These are phyloP conservation scores for Hucho hucho DNA, from an alignment of 2,113 vertebrate species.

Conservation along the genomic window DNA sequence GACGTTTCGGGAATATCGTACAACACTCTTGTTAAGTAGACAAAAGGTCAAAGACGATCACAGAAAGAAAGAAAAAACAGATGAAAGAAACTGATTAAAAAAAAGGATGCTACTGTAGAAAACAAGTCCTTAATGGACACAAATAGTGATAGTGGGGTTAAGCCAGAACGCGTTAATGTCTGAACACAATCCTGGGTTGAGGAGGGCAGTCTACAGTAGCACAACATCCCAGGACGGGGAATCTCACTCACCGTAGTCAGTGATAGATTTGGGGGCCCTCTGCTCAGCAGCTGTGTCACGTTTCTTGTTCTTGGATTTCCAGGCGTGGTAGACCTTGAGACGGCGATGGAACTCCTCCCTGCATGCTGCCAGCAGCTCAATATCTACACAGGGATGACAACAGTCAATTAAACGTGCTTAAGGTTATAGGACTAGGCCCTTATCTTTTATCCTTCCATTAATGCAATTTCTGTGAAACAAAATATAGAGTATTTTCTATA, in stretches of 20 bases:
- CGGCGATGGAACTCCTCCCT: constrained; percentile 97
- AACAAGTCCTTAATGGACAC: no score
- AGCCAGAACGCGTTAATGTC: no score
- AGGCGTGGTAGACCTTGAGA: constrained; percentile 96
- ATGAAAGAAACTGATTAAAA: not conserved
- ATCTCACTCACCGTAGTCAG: constrained; percentile 87
- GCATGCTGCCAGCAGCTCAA: constrained; percentile 94
- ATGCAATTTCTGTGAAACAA: no score
- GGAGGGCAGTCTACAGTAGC: not conserved
- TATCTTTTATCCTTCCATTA: not conserved
- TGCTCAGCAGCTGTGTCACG: constrained; percentile 84
- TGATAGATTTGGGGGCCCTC: constrained; percentile 93
- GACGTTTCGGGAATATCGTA: no score
- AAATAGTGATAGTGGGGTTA: no score
- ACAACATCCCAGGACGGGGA: not conserved
- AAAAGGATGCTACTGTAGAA: not conserved
- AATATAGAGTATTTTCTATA: no score
- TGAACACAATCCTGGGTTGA: no score
- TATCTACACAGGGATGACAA: constrained; percentile 76
- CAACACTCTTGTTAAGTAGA: no score
- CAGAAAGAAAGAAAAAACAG: not conserved
- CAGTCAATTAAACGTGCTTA: not conserved
- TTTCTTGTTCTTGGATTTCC: constrained; percentile 99
- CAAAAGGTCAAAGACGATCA: constrained; percentile 8
- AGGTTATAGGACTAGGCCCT: not conserved